These are phyloP conservation scores for Dryococelus australis DNA, from an alignment of 2,888 invertebrate genomes.

Conservation along the genomic window DNA sequence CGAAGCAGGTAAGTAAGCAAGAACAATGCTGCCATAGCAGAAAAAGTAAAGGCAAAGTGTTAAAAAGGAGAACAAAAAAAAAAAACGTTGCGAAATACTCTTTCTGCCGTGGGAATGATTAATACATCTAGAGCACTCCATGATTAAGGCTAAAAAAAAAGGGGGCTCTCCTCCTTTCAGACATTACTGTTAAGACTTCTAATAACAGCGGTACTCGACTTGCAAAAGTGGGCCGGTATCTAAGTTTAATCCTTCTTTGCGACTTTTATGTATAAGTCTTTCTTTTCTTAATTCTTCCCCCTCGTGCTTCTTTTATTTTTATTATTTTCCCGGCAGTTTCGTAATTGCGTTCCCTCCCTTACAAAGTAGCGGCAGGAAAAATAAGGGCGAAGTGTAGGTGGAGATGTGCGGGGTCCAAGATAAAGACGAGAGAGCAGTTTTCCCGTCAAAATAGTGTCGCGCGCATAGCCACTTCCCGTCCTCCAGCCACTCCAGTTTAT, in stretches of 20 bases:
- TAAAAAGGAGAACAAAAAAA: no score
- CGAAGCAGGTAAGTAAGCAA: no score
- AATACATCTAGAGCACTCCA: neutral
- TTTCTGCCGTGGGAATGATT: conserved; percentile 1
- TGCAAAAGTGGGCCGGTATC: neutral
- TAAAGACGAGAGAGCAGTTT: neutral
- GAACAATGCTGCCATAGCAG: no score
- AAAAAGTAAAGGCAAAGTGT: no score
- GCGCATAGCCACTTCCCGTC: neutral
- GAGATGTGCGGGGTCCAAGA: neutral
- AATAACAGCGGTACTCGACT: conserved; percentile 7
- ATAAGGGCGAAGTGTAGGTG: neutral
- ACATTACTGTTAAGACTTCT: neutral
- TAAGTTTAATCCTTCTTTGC: neutral
- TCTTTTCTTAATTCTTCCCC: conserved; percentile 6
- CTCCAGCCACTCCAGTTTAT: neutral
- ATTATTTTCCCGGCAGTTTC: neutral
- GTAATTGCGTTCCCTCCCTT: neutral
- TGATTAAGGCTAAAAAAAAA: neutral
- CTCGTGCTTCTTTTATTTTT: neutral
- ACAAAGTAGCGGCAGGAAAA: neutral
- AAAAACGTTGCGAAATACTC: neutral
- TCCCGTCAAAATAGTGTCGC: neutral
- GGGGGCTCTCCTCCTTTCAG: neutral
- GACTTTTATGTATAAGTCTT: neutral